Conservation (phyloP, 1,140 invertebrate genomes). For the Cherax destructor region DNA sequence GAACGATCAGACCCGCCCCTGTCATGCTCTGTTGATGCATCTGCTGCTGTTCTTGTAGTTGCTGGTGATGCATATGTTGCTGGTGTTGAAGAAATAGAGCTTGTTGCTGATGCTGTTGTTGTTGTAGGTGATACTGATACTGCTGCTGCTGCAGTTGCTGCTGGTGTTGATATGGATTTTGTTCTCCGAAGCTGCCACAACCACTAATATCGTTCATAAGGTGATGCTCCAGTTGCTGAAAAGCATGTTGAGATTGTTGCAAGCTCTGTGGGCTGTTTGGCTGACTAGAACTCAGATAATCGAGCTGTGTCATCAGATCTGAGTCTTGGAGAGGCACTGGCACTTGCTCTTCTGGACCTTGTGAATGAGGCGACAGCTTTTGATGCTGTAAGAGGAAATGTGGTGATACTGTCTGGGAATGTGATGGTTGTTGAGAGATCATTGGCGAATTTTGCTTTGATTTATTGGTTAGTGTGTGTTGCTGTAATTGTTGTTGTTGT, state of each 20-base stretch:
- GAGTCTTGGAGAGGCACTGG: background rate
- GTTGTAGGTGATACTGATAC: constrained; percentile 7
- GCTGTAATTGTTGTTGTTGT: too few relatives aligned
- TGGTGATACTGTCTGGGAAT: background rate
- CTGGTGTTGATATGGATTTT: background rate
- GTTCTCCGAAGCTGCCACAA: background rate
- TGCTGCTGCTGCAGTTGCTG: constrained; percentile 33
- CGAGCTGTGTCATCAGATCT: constrained; percentile 35
- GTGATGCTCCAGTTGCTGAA: constrained; percentile 42
- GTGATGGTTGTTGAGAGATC: background rate
- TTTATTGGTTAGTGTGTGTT: background rate
- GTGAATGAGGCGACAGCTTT: background rate
- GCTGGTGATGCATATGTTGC: background rate
- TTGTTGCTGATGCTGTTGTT: constrained; percentile 17
- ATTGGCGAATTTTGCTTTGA: background rate
- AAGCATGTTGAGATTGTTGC: constrained; percentile 21
- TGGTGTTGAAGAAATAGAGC: constrained; percentile 7
- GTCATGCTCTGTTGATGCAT: background rate
- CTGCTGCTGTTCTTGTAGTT: background rate
- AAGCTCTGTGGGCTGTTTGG: constrained; percentile 3
- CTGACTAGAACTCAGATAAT: constrained; percentile 8
- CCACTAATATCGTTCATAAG: constrained; percentile 8
- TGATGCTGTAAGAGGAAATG: background rate
- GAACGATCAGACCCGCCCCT: background rate
- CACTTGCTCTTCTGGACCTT: background rate